Evolutionary conservation across 1,140 invertebrate species (phyloP).

Genomic region (Lucilia cuprina): DNA sequence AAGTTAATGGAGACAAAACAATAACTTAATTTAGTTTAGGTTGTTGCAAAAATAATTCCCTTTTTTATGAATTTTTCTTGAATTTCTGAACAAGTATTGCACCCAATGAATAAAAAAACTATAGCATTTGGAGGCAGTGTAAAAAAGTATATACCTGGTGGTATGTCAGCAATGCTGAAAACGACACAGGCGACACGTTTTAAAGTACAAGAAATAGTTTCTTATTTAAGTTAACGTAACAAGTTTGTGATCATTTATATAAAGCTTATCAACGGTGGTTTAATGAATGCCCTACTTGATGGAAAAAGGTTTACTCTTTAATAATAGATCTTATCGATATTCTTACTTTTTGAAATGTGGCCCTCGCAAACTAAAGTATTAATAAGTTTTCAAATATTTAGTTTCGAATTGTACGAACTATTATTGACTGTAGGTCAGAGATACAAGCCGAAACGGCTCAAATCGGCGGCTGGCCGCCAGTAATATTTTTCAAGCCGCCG

Average conservation of each 20-base stretch:
- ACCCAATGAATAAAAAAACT: neutral
- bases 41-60: neutral
- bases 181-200: neutral
- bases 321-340: too few relatives aligned
- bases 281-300: neutral
- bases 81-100: neutral
- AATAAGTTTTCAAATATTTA: too few relatives aligned
- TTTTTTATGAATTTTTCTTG: neutral
- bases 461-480: too few relatives aligned
- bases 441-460: too few relatives aligned
- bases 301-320: too few relatives aligned
- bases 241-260: neutral
- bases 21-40: slow-evolving; percentile 3
- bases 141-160: neutral
- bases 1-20: neutral
- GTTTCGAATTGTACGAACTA: too few relatives aligned
- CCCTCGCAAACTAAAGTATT: too few relatives aligned
- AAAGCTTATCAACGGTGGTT: neutral
- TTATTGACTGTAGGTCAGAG: too few relatives aligned
- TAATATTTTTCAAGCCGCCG: too few relatives aligned
- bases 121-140: neutral
- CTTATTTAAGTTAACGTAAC: neutral
- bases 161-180: neutral
- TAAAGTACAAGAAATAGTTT: neutral
- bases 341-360: too few relatives aligned